Conservation (phyloP, 2,113 vertebrate genomes). For the Gambusia holbrooki region DNA sequence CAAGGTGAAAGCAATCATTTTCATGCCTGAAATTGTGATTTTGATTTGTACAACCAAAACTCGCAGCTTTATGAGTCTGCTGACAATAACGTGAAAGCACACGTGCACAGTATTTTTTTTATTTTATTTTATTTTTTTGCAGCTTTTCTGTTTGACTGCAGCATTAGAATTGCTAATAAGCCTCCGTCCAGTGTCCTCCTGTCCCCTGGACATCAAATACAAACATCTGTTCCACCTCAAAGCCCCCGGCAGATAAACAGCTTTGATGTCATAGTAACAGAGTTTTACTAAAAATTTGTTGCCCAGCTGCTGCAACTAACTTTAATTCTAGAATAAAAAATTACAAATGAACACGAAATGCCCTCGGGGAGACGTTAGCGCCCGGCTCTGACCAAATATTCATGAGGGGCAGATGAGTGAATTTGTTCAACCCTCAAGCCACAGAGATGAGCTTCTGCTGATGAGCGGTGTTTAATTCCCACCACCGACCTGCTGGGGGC, state of each 20-base stretch:
- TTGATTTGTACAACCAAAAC: neutral
- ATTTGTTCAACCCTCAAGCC: neutral
- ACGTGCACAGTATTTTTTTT: neutral
- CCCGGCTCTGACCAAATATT: neutral
- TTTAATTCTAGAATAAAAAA: neutral
- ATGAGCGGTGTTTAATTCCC: neutral
- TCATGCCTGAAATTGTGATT: neutral
- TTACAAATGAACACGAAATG: neutral
- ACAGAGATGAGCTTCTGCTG: neutral
- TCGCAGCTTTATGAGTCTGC: neutral
- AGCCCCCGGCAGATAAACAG: neutral
- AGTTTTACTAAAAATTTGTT: neutral
- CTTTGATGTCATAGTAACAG: neutral
- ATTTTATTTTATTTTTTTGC: neutral
- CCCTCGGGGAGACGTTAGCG: neutral
- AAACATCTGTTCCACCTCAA: slow-evolving; percentile 8
- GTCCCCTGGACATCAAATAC: neutral
- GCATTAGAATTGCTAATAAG: slow-evolving; percentile 15
- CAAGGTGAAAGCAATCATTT: no score
- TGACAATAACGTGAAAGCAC: no score
- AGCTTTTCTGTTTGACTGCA: slow-evolving; percentile 5
- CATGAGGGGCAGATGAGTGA: no score
- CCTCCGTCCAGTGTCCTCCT: neutral
- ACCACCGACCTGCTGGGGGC: neutral
- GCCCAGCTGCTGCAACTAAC: neutral